Conservation (phyloP, 2,797 vertebrate genomes). For the Anguilla anguilla region DNA sequence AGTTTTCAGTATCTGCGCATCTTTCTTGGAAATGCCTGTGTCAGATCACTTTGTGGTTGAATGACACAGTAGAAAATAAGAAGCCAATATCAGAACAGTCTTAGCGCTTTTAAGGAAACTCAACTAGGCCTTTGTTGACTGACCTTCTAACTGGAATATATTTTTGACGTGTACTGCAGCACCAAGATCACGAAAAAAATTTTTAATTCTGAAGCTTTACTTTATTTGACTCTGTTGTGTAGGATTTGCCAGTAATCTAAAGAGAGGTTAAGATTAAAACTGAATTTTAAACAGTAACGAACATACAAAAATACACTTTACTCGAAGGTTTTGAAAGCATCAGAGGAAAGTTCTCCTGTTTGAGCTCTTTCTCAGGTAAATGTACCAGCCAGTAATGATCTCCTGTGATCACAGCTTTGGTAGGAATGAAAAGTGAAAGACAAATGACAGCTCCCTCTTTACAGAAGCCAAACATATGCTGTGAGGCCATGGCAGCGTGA, state of each 20-base stretch:
- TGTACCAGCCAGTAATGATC: background rate
- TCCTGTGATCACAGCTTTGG: background rate
- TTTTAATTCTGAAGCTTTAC: background rate
- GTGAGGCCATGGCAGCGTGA: background rate
- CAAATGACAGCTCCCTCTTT: background rate
- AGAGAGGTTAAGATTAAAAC: background rate
- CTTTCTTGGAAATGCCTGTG: background rate
- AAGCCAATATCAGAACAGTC: background rate
- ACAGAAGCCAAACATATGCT: background rate
- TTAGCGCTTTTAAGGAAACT: background rate
- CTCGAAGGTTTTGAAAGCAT: background rate
- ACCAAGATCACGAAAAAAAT: background rate
- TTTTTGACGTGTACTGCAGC: background rate
- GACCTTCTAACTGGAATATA: background rate
- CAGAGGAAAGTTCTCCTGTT: background rate
- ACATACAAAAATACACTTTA: background rate
- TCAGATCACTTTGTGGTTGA: background rate
- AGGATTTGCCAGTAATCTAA: background rate
- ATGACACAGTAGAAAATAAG: background rate
- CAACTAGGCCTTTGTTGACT: too few relatives aligned
- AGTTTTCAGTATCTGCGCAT: background rate
- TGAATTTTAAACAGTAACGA: background rate
- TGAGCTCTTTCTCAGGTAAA: background rate
- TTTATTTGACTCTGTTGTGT: background rate
- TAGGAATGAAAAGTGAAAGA: background rate